These are phyloP conservation scores for Spatula clypeata DNA, from an alignment of 2,797 vertebrate species.

Conservation along the genomic window DNA sequence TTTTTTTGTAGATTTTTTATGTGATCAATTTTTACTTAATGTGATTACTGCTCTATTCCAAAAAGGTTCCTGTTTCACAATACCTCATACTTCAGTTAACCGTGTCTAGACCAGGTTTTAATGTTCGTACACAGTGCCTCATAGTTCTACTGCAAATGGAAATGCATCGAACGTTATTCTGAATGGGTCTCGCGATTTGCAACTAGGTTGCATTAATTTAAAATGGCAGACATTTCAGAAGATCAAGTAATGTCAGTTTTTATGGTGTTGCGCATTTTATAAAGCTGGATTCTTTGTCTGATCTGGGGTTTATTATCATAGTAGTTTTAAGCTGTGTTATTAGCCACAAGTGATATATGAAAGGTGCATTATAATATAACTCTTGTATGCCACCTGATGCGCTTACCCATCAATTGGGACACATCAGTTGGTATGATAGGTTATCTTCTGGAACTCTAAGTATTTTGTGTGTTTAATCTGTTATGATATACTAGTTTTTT, in stretches of 20 bases:
- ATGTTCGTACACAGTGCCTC: slow-evolving; percentile 86
- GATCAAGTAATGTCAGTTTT: slow-evolving; percentile 58
- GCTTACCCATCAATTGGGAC: slow-evolving; percentile 52
- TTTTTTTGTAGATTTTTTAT: slow-evolving; percentile 88
- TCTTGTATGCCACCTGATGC: slow-evolving; percentile 70
- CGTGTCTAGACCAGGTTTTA: slow-evolving; percentile 85
- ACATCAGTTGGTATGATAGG: slow-evolving; percentile 67
- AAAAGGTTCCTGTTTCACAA: slow-evolving; percentile 93
- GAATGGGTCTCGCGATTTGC: slow-evolving; percentile 85
- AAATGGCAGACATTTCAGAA: slow-evolving; percentile 68
- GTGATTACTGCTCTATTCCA: slow-evolving; percentile 96
- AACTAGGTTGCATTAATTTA: slow-evolving; percentile 80
- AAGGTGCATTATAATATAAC: slow-evolving; percentile 81
- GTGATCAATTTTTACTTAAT: slow-evolving; percentile 93
- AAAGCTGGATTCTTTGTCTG: slow-evolving; percentile 76
- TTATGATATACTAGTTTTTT: slow-evolving; percentile 68
- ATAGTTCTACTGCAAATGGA: slow-evolving; percentile 82
- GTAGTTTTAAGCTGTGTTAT: slow-evolving; percentile 78
- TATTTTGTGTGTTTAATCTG: slow-evolving; percentile 77
- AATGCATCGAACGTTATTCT: slow-evolving; percentile 83
- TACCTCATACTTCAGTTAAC: slow-evolving; percentile 97
- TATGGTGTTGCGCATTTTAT: slow-evolving; percentile 66
- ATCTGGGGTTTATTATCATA: slow-evolving; percentile 78
- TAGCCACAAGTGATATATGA: slow-evolving; percentile 79
- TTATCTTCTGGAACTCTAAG: slow-evolving; percentile 75